Conservation (phyloP, 1,140 invertebrate species). For the Drosophila sturtevanti region DNA sequence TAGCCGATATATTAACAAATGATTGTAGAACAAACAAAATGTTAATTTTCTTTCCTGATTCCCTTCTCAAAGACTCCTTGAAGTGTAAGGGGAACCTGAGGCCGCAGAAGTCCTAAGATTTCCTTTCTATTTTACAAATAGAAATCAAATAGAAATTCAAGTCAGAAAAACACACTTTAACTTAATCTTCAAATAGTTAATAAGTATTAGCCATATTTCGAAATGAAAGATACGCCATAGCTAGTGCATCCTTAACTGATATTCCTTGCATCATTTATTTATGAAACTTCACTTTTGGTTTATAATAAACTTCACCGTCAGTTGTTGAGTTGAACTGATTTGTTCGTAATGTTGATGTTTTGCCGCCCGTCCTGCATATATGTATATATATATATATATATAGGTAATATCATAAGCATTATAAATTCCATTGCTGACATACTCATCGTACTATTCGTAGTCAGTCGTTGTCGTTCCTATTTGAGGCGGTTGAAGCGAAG, state of each 20-base stretch:
- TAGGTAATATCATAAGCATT: conserved; percentile 70
- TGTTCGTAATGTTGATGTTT: conserved; percentile 6
- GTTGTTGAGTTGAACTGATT: conserved; percentile 16
- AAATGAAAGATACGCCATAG: too few species aligned
- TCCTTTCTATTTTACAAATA: too few species aligned
- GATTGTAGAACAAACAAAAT: too few species aligned
- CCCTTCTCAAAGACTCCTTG: too few species aligned
- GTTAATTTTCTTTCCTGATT: too few species aligned
- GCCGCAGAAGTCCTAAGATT: too few species aligned
- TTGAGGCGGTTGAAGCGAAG: not conserved
- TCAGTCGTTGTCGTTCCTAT: conserved; percentile 15
- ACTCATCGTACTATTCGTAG: conserved; percentile 35
- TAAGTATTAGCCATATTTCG: too few species aligned
- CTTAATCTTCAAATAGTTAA: too few species aligned
- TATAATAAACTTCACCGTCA: conserved; percentile 4
- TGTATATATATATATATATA: not conserved
- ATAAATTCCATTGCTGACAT: conserved; percentile 78
- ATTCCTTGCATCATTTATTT: not conserved
- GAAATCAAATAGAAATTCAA: too few species aligned
- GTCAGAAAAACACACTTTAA: too few species aligned
- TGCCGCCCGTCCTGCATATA: conserved; percentile 4
- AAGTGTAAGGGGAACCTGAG: too few species aligned
- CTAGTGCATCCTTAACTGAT: not conserved
- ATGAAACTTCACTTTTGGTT: not conserved
- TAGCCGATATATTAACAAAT: not conserved